Evolutionary conservation across 1,140 invertebrate genomes (phyloP).

Genomic region (Eueides isabella): DNA sequence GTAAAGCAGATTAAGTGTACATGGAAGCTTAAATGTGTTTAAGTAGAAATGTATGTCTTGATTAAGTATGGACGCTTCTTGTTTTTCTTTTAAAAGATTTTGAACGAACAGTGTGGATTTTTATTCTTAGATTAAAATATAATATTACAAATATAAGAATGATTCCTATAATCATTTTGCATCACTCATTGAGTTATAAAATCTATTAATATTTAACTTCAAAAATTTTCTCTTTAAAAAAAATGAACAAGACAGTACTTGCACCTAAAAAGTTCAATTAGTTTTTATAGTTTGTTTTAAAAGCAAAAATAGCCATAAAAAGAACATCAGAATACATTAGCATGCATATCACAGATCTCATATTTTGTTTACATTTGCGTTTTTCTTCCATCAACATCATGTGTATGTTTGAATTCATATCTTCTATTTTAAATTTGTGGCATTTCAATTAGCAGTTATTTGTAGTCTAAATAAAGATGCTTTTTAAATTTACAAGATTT

Average conservation of each 20-base stretch:
- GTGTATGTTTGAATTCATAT: neutral
- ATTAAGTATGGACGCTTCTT: neutral
- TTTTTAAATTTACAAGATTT: neutral
- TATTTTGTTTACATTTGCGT: slow-evolving; percentile 4
- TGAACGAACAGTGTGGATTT: neutral
- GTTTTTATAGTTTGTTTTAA: neutral
- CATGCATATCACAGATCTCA: neutral
- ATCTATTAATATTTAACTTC: no score
- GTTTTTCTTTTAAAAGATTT: neutral
- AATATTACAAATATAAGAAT: neutral
- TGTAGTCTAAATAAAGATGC: neutral
- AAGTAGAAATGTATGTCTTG: slow-evolving; percentile 8
- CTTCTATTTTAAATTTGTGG: slow-evolving; percentile 1
- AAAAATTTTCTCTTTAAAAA: no score
- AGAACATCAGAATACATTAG: neutral
- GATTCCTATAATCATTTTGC: neutral
- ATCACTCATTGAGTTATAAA: no score
- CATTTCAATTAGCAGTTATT: neutral
- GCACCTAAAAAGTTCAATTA: neutral
- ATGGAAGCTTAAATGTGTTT: neutral
- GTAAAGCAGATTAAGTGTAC: slow-evolving; percentile 25
- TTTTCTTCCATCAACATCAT: slow-evolving; percentile 12
- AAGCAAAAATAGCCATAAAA: neutral
- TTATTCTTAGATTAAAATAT: neutral
- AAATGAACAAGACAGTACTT: neutral